Conservation (phyloP, 2,113 vertebrate genomes). For the Canis aureus region DNA sequence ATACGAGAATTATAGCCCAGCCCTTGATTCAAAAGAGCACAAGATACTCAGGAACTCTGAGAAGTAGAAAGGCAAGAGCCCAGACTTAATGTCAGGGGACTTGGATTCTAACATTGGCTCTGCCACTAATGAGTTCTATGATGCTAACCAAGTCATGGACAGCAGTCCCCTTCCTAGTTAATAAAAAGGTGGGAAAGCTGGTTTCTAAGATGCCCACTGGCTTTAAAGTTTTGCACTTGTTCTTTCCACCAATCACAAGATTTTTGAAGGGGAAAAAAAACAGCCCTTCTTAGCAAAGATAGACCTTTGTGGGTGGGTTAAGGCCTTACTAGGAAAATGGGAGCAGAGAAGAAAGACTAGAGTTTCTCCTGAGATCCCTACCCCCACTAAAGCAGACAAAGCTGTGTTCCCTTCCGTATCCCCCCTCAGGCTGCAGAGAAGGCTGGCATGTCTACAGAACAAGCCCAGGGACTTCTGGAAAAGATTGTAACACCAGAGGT, state of each 20-base stretch:
- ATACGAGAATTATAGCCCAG: not conserved
- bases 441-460: conserved; percentile 89
- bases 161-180: not conserved
- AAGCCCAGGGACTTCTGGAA: conserved; percentile 86
- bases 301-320: not conserved
- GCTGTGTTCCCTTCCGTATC: not conserved
- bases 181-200: not conserved
- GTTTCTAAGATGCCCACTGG: not conserved
- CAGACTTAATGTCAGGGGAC: not conserved
- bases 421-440: conserved; percentile 89
- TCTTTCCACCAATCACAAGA: not conserved
- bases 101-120: not conserved
- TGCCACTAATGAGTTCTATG: not conserved
- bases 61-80: not conserved
- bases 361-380: not conserved
- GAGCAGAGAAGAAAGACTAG: not conserved
- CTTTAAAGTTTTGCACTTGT: not conserved
- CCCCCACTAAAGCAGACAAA: not conserved
- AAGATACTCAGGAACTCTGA: not conserved
- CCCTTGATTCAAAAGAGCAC: not conserved
- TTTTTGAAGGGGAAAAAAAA: not conserved
- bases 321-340: not conserved
- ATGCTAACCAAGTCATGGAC: not conserved
- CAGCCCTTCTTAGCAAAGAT: not conserved
- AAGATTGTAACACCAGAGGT: conserved; percentile 86